Evolutionary conservation across 1,140 invertebrate genomes (phyloP).

Genomic region (Alviniconcha marisindica): DNA sequence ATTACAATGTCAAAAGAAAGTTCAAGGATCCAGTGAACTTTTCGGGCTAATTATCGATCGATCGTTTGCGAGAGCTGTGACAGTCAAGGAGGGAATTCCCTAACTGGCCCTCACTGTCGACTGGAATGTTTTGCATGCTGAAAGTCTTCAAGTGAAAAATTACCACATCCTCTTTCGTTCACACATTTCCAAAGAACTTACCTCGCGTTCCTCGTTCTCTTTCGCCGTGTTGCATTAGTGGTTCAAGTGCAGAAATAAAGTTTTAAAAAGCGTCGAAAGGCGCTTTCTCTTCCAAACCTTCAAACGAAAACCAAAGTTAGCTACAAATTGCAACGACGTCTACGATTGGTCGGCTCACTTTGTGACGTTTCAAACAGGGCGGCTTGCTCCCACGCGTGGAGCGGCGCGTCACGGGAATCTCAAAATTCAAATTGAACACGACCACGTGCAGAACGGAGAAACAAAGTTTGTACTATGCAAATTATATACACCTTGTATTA

Average conservation of each 20-base stretch:
- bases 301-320: slow-evolving; percentile 25
- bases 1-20: not conserved
- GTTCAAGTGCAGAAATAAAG: not conserved
- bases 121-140: not conserved
- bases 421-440: slow-evolving; percentile 24
- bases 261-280: not conserved
- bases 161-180: not conserved
- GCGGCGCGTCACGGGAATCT: slow-evolving; percentile 10
- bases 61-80: too few relatives aligned
- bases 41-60: not conserved
- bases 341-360: not conserved
- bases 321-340: not conserved
- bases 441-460: too few relatives aligned
- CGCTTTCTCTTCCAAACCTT: not conserved
- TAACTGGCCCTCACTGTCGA: not conserved
- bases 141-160: not conserved
- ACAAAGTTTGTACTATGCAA: too few relatives aligned
- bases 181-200: not conserved
- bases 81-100: not conserved
- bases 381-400: not conserved
- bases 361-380: slow-evolving; percentile 22
- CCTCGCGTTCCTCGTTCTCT: not conserved
- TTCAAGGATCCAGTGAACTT: not conserved
- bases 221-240: not conserved
- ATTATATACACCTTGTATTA: too few relatives aligned